phyloP scores from a whole-genome alignment of 2,888 invertebrate species.

The Xanthorhoe spadicearia region DNA sequence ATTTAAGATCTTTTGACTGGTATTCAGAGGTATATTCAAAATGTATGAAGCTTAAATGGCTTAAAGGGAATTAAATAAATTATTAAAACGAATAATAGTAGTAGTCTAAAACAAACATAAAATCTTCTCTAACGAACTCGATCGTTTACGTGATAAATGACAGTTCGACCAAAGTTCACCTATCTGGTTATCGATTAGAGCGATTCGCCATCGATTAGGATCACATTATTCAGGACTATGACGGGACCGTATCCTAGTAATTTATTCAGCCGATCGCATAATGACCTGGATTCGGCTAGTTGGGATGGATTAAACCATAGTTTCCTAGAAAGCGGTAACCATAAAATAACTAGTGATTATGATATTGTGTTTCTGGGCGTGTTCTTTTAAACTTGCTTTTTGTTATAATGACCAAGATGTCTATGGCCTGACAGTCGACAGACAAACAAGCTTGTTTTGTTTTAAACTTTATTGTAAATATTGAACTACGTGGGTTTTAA shows the following conservation, averaged over 20 bases:
- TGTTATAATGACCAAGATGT: too few relatives aligned
- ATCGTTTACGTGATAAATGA: not conserved
- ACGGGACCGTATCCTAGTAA: constrained; percentile 47
- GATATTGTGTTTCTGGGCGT: not conserved
- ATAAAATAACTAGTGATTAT: not conserved
- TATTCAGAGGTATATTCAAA: too few relatives aligned
- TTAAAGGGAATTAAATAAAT: too few relatives aligned
- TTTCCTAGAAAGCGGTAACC: not conserved
- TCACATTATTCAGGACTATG: constrained; percentile 29
- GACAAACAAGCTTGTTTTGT: too few relatives aligned
- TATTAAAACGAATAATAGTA: too few relatives aligned
- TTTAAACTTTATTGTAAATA: too few relatives aligned
- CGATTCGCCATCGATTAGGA: constrained; percentile 20
- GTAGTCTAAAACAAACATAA: not conserved
- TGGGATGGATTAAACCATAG: constrained; percentile 58
- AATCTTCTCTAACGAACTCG: not conserved
- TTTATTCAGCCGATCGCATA: constrained; percentile 69
- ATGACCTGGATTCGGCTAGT: constrained; percentile 64
- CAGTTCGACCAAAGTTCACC: not conserved
- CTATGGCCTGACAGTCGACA: too few relatives aligned
- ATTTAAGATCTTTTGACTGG: too few relatives aligned
- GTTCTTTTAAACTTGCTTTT: not conserved
- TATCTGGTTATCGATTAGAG: constrained; percentile 2
- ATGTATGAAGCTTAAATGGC: too few relatives aligned
- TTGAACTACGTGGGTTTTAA: too few relatives aligned